Percentiles rank a stretch among this genome's conserved stretches.
These are phyloP conservation scores for Lepeophtheirus nordmannii DNA, from an alignment of 2,888 invertebrate genomes.

Conservation along the genomic window DNA sequence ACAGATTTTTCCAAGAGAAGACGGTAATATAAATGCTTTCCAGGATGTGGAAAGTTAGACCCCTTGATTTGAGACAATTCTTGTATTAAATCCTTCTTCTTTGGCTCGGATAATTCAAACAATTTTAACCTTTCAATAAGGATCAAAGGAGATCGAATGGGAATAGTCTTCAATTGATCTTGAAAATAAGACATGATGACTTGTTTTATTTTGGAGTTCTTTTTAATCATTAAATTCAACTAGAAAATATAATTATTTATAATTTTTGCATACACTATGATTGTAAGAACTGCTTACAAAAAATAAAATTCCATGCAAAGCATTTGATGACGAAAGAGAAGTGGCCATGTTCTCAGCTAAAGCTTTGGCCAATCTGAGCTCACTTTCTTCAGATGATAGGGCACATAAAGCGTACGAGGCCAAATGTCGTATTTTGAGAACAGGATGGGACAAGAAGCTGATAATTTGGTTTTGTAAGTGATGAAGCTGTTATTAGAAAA, in stretches of 20 bases:
- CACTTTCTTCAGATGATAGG: not conserved
- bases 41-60: conserved; percentile 1
- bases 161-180: not conserved
- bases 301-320: not conserved
- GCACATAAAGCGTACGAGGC: not conserved
- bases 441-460: not conserved
- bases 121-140: not conserved
- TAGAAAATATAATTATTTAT: not conserved
- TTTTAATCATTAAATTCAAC: not conserved
- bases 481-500: not conserved
- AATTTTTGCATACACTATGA: no score
- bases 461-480: not conserved
- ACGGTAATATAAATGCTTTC: not conserved
- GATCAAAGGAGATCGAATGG: not conserved
- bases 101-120: not conserved
- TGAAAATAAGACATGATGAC: not conserved
- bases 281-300: not conserved
- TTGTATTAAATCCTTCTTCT: not conserved
- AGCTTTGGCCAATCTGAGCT: not conserved
- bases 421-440: conserved; percentile 2
- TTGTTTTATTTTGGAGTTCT: not conserved
- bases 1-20: not conserved
- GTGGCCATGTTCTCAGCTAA: not conserved
- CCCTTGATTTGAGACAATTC: not conserved
- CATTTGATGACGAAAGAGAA: not conserved